Conservation (phyloP, 1,140 invertebrate genomes). For the Chironomus striatipennis region DNA sequence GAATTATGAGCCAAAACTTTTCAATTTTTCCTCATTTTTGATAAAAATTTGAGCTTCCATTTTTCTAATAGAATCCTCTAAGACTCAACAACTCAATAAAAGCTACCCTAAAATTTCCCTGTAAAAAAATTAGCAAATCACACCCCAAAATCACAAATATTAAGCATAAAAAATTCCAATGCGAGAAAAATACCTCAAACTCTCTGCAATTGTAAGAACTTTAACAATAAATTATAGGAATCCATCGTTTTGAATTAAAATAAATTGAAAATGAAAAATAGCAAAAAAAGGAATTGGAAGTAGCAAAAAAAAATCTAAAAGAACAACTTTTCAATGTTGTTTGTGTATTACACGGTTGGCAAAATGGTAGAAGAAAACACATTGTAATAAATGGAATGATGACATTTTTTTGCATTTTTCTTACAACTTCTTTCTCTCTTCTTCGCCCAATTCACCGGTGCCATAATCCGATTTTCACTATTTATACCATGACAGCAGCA, state of each 20-base stretch:
- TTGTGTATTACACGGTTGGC: neutral
- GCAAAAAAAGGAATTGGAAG: too few relatives aligned
- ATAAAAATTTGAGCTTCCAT: too few relatives aligned
- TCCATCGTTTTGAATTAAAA: constrained; percentile 14
- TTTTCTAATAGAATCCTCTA: too few relatives aligned
- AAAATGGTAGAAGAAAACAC: neutral
- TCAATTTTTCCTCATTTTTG: too few relatives aligned
- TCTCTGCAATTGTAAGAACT: neutral
- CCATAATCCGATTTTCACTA: neutral
- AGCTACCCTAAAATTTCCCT: too few relatives aligned
- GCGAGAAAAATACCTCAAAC: too few relatives aligned
- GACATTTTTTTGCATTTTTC: constrained; percentile 7
- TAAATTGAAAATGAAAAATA: neutral
- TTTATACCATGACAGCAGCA: neutral
- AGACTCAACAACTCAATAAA: too few relatives aligned
- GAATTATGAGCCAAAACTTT: too few relatives aligned
- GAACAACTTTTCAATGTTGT: neutral
- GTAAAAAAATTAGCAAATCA: too few relatives aligned
- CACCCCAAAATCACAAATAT: too few relatives aligned
- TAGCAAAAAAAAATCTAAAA: neutral
- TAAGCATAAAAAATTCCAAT: too few relatives aligned
- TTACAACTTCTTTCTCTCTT: neutral
- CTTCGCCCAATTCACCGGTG: neutral
- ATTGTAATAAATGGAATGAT: constrained; percentile 3
- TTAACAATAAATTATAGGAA: constrained; percentile 15